Percentiles rank a stretch among this genome's conserved stretches.
phyloP scores from a whole-genome alignment of 2,797 vertebrate genomes.

The Myotis myotis region DNA sequence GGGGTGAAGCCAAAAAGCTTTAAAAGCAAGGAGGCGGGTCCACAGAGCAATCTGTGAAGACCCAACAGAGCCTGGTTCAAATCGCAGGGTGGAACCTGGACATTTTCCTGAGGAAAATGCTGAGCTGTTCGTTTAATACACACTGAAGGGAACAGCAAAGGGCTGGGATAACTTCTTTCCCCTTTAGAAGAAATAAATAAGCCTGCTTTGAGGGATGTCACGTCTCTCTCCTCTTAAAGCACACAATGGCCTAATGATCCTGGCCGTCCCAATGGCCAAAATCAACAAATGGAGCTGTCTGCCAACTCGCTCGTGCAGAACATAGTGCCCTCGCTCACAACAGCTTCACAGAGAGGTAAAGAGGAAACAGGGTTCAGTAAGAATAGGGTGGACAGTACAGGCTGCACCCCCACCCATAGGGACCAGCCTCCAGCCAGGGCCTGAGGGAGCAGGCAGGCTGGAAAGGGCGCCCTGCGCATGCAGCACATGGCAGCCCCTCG shows the following conservation, averaged over 20 bases:
- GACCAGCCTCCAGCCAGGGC: not conserved
- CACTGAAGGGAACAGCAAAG: not conserved
- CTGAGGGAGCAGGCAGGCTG: not conserved
- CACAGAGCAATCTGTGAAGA: not conserved
- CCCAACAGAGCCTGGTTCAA: not conserved
- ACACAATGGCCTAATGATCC: constrained; percentile 58
- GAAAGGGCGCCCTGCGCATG: not conserved
- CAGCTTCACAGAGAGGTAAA: not conserved
- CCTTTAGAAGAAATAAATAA: constrained; percentile 40
- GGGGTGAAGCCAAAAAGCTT: not conserved
- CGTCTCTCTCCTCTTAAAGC: constrained; percentile 36
- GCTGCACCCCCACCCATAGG: not conserved
- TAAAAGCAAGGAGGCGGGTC: not conserved
- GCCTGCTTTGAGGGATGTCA: constrained; percentile 32
- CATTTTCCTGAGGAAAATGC: not conserved
- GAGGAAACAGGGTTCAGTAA: not conserved
- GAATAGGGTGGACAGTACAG: not conserved
- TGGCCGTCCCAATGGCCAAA: not conserved
- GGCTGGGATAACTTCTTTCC: not conserved
- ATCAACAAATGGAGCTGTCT: not conserved
- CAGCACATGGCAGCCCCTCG: not conserved
- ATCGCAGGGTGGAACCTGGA: not conserved
- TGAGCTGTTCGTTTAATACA: not conserved
- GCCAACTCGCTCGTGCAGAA: not conserved
- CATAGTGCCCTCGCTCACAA: not conserved